Evolutionary conservation across 1,140 invertebrate species (phyloP).

Genomic region (Amphibalanus amphitrite): DNA sequence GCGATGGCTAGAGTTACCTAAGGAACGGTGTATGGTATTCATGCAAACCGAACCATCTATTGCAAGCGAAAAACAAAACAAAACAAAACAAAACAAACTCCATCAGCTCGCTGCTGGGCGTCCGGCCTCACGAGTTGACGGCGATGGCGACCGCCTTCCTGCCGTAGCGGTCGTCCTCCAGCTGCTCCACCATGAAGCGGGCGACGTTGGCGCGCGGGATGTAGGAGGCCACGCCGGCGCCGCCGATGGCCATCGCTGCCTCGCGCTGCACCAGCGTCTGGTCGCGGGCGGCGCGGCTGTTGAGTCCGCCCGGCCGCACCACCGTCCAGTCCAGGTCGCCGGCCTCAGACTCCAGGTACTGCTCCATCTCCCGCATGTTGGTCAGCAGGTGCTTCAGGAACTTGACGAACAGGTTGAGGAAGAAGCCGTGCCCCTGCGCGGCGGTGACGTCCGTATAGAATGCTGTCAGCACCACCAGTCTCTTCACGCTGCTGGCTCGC

Average conservation of each 20-base stretch:
- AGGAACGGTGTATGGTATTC: no score
- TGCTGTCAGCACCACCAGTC: conserved; percentile 20
- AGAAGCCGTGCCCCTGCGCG: conserved; percentile 20
- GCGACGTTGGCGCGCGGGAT: conserved; percentile 1
- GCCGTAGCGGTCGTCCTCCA: not conserved
- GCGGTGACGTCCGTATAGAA: conserved; percentile 19
- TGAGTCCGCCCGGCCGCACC: conserved; percentile 24
- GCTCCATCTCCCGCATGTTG: conserved; percentile 26
- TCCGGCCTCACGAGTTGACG: not conserved
- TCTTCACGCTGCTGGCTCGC: conserved; percentile 15
- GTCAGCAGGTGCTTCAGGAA: conserved; percentile 21
- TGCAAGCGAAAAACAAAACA: no score
- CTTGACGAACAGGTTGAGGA: conserved; percentile 23
- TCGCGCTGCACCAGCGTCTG: conserved; percentile 54
- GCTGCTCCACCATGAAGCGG: not conserved
- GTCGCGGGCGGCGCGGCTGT: conserved; percentile 53
- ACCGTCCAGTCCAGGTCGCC: conserved; percentile 25
- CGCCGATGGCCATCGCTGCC: conserved; percentile 35
- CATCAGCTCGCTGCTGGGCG: no score
- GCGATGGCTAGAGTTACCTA: no score
- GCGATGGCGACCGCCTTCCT: not conserved
- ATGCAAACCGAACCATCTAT: no score
- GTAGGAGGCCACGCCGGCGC: not conserved
- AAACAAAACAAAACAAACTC: no score
- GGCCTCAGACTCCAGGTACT: conserved; percentile 19